Evolutionary conservation across 2,113 vertebrate genomes (phyloP), one percentile per base, ranked within the genome.

Genomic region (Gymnarchus niloticus): DNA sequence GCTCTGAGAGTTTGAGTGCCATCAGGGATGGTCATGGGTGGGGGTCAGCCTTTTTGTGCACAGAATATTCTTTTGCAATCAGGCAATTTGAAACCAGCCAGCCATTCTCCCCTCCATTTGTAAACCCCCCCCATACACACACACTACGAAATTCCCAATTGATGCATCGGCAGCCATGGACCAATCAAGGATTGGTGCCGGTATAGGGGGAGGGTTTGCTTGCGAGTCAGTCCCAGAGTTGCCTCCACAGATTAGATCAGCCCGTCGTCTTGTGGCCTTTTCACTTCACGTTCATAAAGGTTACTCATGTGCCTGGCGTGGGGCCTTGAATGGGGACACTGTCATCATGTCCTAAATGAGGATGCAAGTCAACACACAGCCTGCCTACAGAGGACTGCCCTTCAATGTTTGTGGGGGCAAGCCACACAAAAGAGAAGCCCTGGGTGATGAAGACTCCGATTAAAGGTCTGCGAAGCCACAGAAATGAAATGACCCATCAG

Each of bases 71-170:
- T 88, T 89, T 85, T 89, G 77, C 90, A 86, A 83, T 51, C 83
- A 88, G 87, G 89, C 88, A 86, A 41, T 85, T 88, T 89, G 85
- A 90, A 89, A 91, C 91, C 89, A 90, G 85, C 56, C 86, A 85
- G 87, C 41, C 88, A 85, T 90, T 84, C 33, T 73, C 19, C n/a
- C n/a, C n/a, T n/a, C n/a, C n/a, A n/a, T n/a, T n/a, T n/a, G n/a
- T n/a, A n/a, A 54, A 12, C 28, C 65, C 33, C 65, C 65, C 65
- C 14, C 28, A 61, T 33, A 25, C 14, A 9, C 61, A 9, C 61
- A 14, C 61, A 25, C 25, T 28, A 69, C 61, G 25, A 69, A 69
- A 69, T 69, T 69, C 61, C 61, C 61, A 69, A 28, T 25, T 69
- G 61, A 28, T 21, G 14, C 37, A 28, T 69, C 61, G 28, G 61